Evolutionary conservation across 2,888 invertebrate genomes (phyloP).

Genomic region (Lepidonotus clava): DNA sequence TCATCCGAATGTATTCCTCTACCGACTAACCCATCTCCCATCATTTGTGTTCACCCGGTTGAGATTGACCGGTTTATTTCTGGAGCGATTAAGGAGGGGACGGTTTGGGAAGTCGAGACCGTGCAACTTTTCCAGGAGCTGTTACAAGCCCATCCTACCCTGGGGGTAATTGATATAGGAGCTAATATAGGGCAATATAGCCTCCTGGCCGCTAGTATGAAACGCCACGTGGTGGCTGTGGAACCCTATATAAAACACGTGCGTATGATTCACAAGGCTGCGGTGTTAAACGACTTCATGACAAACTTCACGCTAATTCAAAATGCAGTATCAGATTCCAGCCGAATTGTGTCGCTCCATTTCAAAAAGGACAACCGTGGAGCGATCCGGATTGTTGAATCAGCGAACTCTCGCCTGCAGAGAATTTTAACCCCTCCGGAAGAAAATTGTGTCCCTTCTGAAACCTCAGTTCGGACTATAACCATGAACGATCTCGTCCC

Average conservation of each 20-base stretch:
- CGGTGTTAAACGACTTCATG: constrained; percentile 28
- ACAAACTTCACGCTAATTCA: constrained; percentile 50
- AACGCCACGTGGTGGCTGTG: constrained; percentile 55
- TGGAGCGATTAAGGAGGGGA: constrained; percentile 11
- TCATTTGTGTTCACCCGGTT: constrained; percentile 41
- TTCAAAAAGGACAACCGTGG: constrained; percentile 56
- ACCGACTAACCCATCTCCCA: constrained; percentile 8
- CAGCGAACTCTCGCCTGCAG: constrained; percentile 20
- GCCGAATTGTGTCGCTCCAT: constrained; percentile 32
- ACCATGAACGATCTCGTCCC: constrained; percentile 55
- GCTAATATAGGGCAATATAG: constrained; percentile 58
- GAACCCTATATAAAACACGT: constrained; percentile 54
- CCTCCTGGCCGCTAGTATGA: constrained; percentile 49
- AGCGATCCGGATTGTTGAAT: constrained; percentile 51
- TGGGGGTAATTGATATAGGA: constrained; percentile 57
- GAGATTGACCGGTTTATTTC: constrained; percentile 53
- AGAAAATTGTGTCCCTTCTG: constrained; percentile 23
- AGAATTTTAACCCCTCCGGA: background rate
- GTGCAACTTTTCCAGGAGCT: constrained; percentile 51
- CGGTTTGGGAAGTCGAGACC: constrained; percentile 49
- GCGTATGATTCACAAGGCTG: constrained; percentile 51
- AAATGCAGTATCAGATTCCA: constrained; percentile 55
- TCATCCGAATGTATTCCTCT: constrained; percentile 42
- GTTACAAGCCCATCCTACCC: background rate
- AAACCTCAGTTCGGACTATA: constrained; percentile 47